A percentile compares a stretch with the other conserved stretches of the same genome.
Conservation (phyloP, 2,888 invertebrate genomes). For the Leistus spinibarbis region DNA sequence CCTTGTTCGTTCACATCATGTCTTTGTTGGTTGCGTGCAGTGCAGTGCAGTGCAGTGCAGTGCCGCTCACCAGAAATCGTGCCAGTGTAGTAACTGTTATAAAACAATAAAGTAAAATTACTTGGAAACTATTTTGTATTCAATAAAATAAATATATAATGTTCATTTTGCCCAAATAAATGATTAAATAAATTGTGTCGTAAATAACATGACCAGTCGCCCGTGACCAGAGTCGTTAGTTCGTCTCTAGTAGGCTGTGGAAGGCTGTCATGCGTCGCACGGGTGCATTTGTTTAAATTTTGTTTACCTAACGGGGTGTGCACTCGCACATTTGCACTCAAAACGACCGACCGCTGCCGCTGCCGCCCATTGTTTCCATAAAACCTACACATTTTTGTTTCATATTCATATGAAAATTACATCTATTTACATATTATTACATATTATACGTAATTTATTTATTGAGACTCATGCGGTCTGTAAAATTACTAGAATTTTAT, state of each 20-base stretch:
- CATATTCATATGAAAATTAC: no score
- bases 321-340: not conserved
- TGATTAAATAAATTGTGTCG: conserved; percentile 51
- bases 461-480: not conserved
- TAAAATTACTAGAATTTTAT: no score
- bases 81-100: conserved; percentile 49
- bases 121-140: conserved; percentile 48
- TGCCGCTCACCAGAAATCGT: not conserved
- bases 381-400: no score
- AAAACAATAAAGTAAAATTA: conserved; percentile 52
- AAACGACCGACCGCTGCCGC: not conserved
- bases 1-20: conserved; percentile 1
- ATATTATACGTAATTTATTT: not conserved
- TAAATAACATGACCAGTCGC: conserved; percentile 48
- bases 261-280: conserved; percentile 7
- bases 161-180: conserved; percentile 48
- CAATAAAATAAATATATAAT: conserved; percentile 47
- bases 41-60: no score
- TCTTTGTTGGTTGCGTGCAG: conserved; percentile 6
- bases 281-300: conserved; percentile 28
- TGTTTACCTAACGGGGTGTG: conserved; percentile 29
- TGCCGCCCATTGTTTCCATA: not conserved
- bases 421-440: no score
- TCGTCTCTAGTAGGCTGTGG: not conserved
- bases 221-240: conserved; percentile 27